Evolutionary conservation across 2,888 invertebrate species (phyloP).

Genomic region (Sarcophaga rosellei): DNA sequence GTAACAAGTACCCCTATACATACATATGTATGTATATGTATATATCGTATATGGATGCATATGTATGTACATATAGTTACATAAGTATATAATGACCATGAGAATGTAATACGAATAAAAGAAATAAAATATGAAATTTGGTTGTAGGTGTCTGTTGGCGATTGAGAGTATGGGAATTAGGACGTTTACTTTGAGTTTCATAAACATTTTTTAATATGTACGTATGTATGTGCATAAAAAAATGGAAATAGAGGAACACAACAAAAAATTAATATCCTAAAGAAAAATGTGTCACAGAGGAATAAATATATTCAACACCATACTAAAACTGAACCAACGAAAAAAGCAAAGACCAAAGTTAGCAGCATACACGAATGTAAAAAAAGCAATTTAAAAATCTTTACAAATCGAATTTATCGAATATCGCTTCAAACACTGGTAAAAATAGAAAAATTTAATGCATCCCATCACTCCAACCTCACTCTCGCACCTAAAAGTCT

Average conservation of each 20-base stretch:
- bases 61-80: not conserved
- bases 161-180: not conserved
- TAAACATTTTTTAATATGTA: slow-evolving; percentile 38
- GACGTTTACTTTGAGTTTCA: slow-evolving; percentile 23
- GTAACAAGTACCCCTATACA: slow-evolving; percentile 17
- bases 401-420: slow-evolving; percentile 54
- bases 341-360: not conserved
- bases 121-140: slow-evolving; percentile 25
- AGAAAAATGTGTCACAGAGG: slow-evolving; percentile 47
- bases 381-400: slow-evolving; percentile 42
- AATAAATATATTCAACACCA: slow-evolving; percentile 53
- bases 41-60: not conserved
- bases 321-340: slow-evolving; percentile 10
- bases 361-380: not conserved
- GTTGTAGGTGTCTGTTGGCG: slow-evolving; percentile 7
- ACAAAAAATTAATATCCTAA: slow-evolving; percentile 39
- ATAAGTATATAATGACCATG: not conserved
- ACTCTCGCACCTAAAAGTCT: not conserved
- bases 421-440: not conserved
- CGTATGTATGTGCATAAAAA: slow-evolving; percentile 22
- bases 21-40: not conserved
- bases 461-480: not conserved
- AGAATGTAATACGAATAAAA: not conserved
- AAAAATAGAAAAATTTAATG: not conserved
- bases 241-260: slow-evolving; percentile 7